Conservation (phyloP, 2,888 invertebrate species). For the Orthosia gothica region DNA sequence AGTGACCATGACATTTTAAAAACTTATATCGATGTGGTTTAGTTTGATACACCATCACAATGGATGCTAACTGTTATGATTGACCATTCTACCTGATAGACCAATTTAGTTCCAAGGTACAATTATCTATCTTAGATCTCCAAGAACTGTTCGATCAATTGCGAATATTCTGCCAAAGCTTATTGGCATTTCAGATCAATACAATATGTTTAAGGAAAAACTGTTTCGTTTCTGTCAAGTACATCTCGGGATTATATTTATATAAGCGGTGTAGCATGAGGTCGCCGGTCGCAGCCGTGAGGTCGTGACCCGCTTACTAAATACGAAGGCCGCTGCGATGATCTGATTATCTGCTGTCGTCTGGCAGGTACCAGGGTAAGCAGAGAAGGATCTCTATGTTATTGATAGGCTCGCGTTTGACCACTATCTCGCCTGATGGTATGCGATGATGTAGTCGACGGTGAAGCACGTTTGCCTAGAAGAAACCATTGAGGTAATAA, state of each 20-base stretch:
- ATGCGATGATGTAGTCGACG: too few species aligned
- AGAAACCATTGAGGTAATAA: too few species aligned
- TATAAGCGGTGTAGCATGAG: slow-evolving; percentile 22
- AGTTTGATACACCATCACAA: background rate
- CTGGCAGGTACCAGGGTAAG: background rate
- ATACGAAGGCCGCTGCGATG: slow-evolving; percentile 40
- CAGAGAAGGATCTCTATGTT: background rate
- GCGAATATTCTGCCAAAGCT: background rate
- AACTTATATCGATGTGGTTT: too few species aligned
- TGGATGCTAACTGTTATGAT: background rate
- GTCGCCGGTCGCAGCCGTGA: slow-evolving; percentile 48
- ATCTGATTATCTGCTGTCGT: slow-evolving; percentile 45
- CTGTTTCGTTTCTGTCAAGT: background rate
- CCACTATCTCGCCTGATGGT: too few species aligned
- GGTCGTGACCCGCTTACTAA: slow-evolving; percentile 51
- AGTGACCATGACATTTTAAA: too few species aligned
- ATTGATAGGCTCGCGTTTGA: too few species aligned
- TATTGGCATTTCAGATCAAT: background rate
- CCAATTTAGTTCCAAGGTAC: background rate
- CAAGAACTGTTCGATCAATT: background rate
- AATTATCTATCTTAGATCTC: background rate
- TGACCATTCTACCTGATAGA: too few species aligned
- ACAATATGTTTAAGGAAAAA: slow-evolving; percentile 15
- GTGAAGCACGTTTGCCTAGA: too few species aligned
- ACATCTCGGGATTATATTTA: slow-evolving; percentile 9